Base-by-base conservation (phyloP, 2,113 vertebrate species). In the Myotis yumanensis region DNA sequence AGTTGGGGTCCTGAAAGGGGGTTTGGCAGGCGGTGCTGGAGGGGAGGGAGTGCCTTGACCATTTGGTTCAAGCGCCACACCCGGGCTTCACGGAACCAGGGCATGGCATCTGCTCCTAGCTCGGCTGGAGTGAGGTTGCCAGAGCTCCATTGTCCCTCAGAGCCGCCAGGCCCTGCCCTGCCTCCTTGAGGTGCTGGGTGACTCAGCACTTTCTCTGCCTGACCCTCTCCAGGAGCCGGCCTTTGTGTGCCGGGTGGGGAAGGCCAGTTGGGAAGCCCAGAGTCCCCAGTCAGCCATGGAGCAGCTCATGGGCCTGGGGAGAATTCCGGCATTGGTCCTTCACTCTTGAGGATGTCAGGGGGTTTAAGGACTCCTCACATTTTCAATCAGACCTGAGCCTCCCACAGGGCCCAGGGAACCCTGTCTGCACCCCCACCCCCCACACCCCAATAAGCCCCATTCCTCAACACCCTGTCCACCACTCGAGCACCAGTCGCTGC, bases 371-470 rank as follows among this genome's bases (percentile, higher is more conserved):
- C 35, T 37, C 18, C 48, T 79, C n/a, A 23, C 22, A 7, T 73
- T 48, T 86, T 68, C 37, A 57, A 18, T 72, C 35, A 84, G 51
- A 46, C 57, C 28, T 6, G n/a, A 57, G 68, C 12, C 3, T 7
- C 14, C 28, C 4, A 11, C 28, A 54, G 59, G 11, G 32, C 37
- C 43, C 25, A 32, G 62, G 30, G 10, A 0, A 0, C 16, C 37
- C 14, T 12, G 30, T 25, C 35, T 0, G 4, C 75, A 32, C 11
- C 7, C 4, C 0, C 69, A 28, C 9, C 5, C 4, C 0, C 0
- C 4, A 0, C 10, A 8, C 32, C 11, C 11, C 9, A 59, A 9
- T 48, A 40, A 48, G 15, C 57, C 88, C 5, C 40, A 2, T 32
- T 83, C 46, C 25, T 77, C 43, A 73, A 30, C 35, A 64, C 22